These are phyloP conservation scores for Bombyx mandarina DNA, from an alignment of 1,140 invertebrate species.

Conservation along the genomic window DNA sequence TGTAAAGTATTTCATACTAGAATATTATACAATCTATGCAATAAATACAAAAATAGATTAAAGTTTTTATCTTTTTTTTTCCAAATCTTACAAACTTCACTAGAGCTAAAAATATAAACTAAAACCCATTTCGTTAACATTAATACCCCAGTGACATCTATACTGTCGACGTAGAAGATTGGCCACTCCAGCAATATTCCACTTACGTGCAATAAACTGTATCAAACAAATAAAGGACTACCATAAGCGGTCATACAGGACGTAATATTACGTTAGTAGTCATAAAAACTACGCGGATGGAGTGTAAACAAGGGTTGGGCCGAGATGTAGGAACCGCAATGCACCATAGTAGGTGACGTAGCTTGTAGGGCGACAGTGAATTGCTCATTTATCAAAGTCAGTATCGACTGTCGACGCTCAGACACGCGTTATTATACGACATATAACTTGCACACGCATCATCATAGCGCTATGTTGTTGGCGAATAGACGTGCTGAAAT, in stretches of 20 bases:
- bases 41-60: no score
- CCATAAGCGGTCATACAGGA: slow-evolving; percentile 41
- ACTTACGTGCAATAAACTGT: slow-evolving; percentile 47
- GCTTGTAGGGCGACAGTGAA: slow-evolving; percentile 56
- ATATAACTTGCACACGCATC: slow-evolving; percentile 48
- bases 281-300: slow-evolving; percentile 55
- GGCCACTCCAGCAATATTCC: slow-evolving; percentile 19
- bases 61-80: no score
- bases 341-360: slow-evolving; percentile 63
- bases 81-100: no score
- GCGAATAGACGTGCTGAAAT: no score
- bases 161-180: slow-evolving; percentile 1
- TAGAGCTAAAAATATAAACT: no score
- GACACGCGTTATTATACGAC: slow-evolving; percentile 34
- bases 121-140: no score
- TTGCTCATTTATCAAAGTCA: slow-evolving; percentile 66
- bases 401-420: slow-evolving; percentile 57
- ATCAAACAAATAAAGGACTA: slow-evolving; percentile 55
- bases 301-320: slow-evolving; percentile 58
- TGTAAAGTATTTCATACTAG: no score
- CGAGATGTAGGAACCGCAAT: slow-evolving; percentile 56
- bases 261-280: slow-evolving; percentile 48
- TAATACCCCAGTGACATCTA: background rate
- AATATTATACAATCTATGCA: no score
- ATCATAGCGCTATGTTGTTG: slow-evolving; percentile 2